Evolutionary conservation across 2,888 invertebrate species (phyloP), one percentile per base, ranked within the genome.

Genomic region (Idaea dimidiata): DNA sequence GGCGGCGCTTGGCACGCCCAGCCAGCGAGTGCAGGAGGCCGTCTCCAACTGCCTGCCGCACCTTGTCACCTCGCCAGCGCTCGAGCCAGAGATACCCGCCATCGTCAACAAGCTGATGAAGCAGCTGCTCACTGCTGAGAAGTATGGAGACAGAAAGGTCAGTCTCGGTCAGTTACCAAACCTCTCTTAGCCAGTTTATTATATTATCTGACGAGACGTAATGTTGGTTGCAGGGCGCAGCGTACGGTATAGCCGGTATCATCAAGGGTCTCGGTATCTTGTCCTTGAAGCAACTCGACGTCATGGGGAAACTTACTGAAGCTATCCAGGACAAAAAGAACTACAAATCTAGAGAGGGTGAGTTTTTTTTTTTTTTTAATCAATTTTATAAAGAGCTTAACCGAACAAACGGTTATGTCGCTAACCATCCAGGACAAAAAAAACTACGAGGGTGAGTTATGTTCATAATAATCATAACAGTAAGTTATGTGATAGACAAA

Each of bases 321-420:
- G 98, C 98, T 62, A 97, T 99, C 73, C 98, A 98, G 81, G 98
- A 99, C 83, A 99, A 99, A 88, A 99, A 99, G 85, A 98, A 98
- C 82, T 97, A 97, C 78, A 96, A 97, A 74, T 97, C 97, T 72
- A 93, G 99, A 62, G 99, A 99, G 94, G 98, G 97, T 94, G 77
- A 72, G 60, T 7, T 17, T 32, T 58, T 6, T 43, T 58, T 33
- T 54, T 17, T 58, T 8, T n/a, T n/a, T 57, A 18, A 17, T 57
- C 16, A n/a, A n/a, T n/a, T n/a, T n/a, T n/a, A n/a, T n/a, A n/a
- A n/a, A n/a, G n/a, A n/a, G n/a, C n/a, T n/a, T n/a, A n/a, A n/a
- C n/a, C n/a, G n/a, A n/a, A n/a, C n/a, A n/a, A n/a, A n/a, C n/a
- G n/a, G n/a, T n/a, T n/a, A n/a, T n/a, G n/a, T n/a, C n/a, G n/a